A percentile compares a stretch with the other conserved stretches of the same genome.
Evolutionary conservation across 2,888 invertebrate genomes (phyloP).

Genomic region (Pollenia angustigena): DNA sequence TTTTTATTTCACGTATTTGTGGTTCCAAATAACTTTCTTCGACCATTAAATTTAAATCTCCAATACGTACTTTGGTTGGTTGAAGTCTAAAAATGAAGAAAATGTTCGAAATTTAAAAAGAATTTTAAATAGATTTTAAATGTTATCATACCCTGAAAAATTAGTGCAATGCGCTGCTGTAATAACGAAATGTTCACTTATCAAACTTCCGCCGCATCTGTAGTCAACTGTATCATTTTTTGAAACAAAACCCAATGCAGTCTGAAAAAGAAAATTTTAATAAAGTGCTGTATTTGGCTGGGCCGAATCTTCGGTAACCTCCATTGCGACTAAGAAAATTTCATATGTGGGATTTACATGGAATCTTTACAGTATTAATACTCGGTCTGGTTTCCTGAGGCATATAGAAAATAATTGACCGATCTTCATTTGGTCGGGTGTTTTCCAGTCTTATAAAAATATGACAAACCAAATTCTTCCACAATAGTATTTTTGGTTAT

Average conservation of each 20-base stretch:
- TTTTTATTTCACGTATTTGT: conserved; percentile 77
- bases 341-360: background rate
- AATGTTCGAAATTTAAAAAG: background rate
- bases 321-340: too few relatives aligned
- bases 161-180: conserved; percentile 83
- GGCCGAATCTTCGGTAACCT: too few relatives aligned
- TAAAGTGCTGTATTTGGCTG: background rate
- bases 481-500: too few relatives aligned
- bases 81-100: conserved; percentile 72
- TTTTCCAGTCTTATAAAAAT: too few relatives aligned
- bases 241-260: conserved; percentile 78
- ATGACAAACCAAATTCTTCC: too few relatives aligned
- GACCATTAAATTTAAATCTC: conserved; percentile 79
- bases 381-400: background rate
- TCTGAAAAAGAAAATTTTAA: conserved; percentile 72
- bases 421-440: too few relatives aligned
- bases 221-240: conserved; percentile 76
- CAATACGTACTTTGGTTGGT: conserved; percentile 80
- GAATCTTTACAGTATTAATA: too few relatives aligned
- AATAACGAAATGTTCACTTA: conserved; percentile 81
- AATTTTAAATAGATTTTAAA: background rate
- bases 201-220: conserved; percentile 83
- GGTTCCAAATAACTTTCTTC: conserved; percentile 77
- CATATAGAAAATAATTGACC: background rate
- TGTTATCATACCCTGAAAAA: conserved; percentile 76